Evolutionary conservation across 1,140 invertebrate genomes (phyloP).

Genomic region (Monochamus saltuarius): DNA sequence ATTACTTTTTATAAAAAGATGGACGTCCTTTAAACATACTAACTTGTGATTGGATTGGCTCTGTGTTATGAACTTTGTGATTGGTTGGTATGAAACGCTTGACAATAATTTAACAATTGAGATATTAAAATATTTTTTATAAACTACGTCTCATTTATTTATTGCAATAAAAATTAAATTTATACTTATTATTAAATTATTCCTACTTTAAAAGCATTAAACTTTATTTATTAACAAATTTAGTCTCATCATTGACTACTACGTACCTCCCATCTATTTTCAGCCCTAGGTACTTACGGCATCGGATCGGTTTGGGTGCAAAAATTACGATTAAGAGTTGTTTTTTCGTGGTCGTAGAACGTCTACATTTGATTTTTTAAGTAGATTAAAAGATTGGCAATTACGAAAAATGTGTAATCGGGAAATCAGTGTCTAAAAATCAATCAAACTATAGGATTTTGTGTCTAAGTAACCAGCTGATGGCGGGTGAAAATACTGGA

Average conservation of each 20-base stretch:
- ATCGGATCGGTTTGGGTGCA: slow-evolving; percentile 46
- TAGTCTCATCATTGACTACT: slow-evolving; percentile 28
- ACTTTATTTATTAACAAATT: neutral
- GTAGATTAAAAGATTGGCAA: too few species aligned
- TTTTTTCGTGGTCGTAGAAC: slow-evolving; percentile 2
- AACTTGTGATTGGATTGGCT: slow-evolving; percentile 16
- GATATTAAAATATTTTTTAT: too few species aligned
- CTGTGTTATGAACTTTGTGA: neutral
- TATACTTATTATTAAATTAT: too few species aligned
- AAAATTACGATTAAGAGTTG: slow-evolving; percentile 35
- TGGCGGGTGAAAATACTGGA: slow-evolving; percentile 51
- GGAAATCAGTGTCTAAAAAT: slow-evolving; percentile 28
- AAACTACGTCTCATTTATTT: too few species aligned
- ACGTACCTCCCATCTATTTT: slow-evolving; percentile 51
- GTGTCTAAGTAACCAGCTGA: slow-evolving; percentile 51
- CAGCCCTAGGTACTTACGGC: slow-evolving; percentile 53
- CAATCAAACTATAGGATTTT: slow-evolving; percentile 40
- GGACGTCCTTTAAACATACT: slow-evolving; percentile 15
- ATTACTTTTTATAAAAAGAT: neutral
- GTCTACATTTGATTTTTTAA: neutral
- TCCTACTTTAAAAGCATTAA: too few species aligned
- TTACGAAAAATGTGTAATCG: slow-evolving; percentile 32
- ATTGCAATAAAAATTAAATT: too few species aligned
- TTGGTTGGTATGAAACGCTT: slow-evolving; percentile 6
- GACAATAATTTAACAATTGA: too few species aligned